Evolutionary conservation across 2,797 vertebrate genomes (phyloP), one percentile per base, ranked within the genome.

Genomic region (Coregonus ussuriensis): DNA sequence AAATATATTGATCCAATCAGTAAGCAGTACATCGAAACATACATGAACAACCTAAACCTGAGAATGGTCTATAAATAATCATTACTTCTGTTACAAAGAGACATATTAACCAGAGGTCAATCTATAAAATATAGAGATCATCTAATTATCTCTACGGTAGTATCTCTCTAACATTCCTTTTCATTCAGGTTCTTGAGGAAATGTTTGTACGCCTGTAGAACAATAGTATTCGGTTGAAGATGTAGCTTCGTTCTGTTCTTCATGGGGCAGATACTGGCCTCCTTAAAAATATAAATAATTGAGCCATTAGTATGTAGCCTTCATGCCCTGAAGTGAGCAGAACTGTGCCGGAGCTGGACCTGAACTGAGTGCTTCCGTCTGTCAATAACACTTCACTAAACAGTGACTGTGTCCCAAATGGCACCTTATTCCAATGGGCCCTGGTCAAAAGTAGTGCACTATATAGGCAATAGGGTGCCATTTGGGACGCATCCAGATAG

Each of bases 271-370:
- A 0, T 1, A 4, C 13, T 14, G 11, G 14, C 31, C 1, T 35
- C 18, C 54, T 47, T 72, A 73, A 77, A 77, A 73, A n/a, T 65
- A 47, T 6, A 13, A 21, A 31, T 9, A 3, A 1, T 59, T 71
- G n/a, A 68, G 67, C 67, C 70, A 29, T 4, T 37, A 29, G n/a
- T 51, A 37, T 18, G 66, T 18, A 67, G 31, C 21, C 11, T 29
- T 63, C 6, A 9, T 13, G 6, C 25, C 21, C 59, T 25, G 25
- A 63, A 13, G n/a, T 63, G 9, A 3, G 7, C 59, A 7, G 11
- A 63, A 63, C 59, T 9, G 41, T 47, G 41, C 41, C 9, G 9
- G 9, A 63, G 3, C 21, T 63, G 59, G 25, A 63, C n/a, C 59
- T 21, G n/a, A 62, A 62, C n/a, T 62, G n/a, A 62, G 21, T 62